Conservation (phyloP, 2,113 vertebrate species). For the Thamnophis sirtalis region DNA sequence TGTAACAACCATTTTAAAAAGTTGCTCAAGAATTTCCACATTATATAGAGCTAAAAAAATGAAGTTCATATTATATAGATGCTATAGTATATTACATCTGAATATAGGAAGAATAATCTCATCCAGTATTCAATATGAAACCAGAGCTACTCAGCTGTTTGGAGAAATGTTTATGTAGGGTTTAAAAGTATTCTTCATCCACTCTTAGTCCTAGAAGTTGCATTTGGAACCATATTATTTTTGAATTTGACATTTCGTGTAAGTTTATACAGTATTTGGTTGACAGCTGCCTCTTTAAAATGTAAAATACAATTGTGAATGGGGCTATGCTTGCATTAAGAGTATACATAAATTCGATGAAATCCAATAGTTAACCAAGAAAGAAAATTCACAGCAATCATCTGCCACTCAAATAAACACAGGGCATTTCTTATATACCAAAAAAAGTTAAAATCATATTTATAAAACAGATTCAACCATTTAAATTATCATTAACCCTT, state of each 20-base stretch:
- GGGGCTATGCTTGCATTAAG: neutral
- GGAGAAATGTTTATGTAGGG: neutral
- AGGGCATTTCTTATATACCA: neutral
- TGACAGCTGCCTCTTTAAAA: neutral
- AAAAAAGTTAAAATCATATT: neutral
- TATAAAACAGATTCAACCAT: neutral
- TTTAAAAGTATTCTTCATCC: neutral
- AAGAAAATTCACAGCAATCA: neutral
- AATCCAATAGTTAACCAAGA: neutral
- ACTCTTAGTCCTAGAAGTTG: neutral
- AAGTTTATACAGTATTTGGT: neutral
- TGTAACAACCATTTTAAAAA: neutral
- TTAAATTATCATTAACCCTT: neutral
- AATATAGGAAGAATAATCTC: neutral
- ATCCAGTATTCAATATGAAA: neutral
- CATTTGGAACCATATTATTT: neutral
- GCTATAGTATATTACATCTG: neutral
- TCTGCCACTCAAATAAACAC: neutral
- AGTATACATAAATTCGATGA: neutral
- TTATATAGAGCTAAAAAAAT: neutral
- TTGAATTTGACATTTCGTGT: neutral
- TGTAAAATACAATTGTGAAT: neutral
- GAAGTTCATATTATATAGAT: neutral
- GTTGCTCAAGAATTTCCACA: neutral
- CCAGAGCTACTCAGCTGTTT: neutral